Base-by-base conservation (phyloP, 64 coral and sea anemone species). In the Pachyseris speciosa region DNA sequence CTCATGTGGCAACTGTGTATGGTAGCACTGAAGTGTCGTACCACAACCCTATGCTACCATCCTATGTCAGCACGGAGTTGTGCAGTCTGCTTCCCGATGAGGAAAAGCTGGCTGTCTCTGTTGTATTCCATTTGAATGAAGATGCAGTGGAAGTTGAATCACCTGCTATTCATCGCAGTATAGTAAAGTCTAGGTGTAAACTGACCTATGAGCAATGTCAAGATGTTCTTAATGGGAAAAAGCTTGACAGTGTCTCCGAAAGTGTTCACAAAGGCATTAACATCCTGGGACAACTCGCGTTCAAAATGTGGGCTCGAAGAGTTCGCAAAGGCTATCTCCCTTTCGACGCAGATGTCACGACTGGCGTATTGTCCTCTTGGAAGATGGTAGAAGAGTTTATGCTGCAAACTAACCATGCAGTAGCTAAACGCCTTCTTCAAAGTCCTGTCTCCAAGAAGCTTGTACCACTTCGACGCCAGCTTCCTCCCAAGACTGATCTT, bases 381-480 rank as follows among this genome's bases (percentile, higher is more conserved):
- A 91, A 75, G 64, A 95, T 98, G 22, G 81, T 98, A 1, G 93
- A 98, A 34, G 93, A 98, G 37, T 48, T 98, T 0, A 95, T 98
- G 96, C 58, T 95, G 10, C 58, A 90, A 26, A 72, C 93, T 20
- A 95, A 98, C 90, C 69, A 80, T 61, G 89, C 89, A 30, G 93
- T 95, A 9, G 96, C 96, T 24, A 19, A 80, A 50, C 70, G 30
- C 19, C 94, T 98, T 39, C 57, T 94, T 17, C 44, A 51, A 20
- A 90, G 39, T 15, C 59, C 72, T 47, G 5, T 37, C 9, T 84
- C 93, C 40, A 79, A 52, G 32, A 64, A 15, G 29, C 33, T 75
- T 40, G 93, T 87, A 24, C 93, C 93, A 33, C 37, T 98, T 1
- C 86, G 96, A 16, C 26, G 84, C 12, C 96, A 98, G 34, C 55